phyloP scores from a whole-genome alignment of 2,888 invertebrate genomes.

The Heliconius sara region DNA sequence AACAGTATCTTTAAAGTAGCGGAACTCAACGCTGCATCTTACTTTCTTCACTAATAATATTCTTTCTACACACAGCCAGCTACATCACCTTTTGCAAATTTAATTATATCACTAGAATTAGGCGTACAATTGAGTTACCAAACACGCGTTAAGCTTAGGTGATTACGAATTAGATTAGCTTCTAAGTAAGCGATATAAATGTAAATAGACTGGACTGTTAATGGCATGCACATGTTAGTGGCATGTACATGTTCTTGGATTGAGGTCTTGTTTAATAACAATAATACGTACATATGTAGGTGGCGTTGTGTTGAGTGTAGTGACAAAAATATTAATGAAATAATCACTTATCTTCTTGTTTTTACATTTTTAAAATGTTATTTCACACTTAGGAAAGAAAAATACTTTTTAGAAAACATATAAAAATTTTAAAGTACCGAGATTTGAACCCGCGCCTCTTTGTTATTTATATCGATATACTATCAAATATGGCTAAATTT shows the following conservation, averaged over 20 bases:
- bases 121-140: conserved; percentile 52
- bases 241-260: conserved; percentile 10
- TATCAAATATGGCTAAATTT: too few relatives aligned
- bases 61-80: background rate
- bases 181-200: conserved; percentile 48
- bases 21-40: background rate
- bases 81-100: conserved; percentile 29
- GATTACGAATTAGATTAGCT: conserved; percentile 61
- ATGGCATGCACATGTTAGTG: conserved; percentile 18
- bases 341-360: too few relatives aligned
- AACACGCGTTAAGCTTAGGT: conserved; percentile 61
- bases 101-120: conserved; percentile 39
- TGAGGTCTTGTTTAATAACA: conserved; percentile 6
- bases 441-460: too few relatives aligned
- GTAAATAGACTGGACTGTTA: conserved; percentile 16
- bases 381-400: too few relatives aligned
- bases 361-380: too few relatives aligned
- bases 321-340: too few relatives aligned
- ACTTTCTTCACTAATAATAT: background rate
- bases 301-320: background rate
- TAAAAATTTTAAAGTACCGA: too few relatives aligned
- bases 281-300: too few relatives aligned
- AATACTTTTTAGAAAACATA: too few relatives aligned
- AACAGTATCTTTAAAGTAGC: background rate
- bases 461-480: too few relatives aligned